Base-by-base conservation (phyloP, 2,888 invertebrate genomes). In the Raillietiella orientalis region DNA sequence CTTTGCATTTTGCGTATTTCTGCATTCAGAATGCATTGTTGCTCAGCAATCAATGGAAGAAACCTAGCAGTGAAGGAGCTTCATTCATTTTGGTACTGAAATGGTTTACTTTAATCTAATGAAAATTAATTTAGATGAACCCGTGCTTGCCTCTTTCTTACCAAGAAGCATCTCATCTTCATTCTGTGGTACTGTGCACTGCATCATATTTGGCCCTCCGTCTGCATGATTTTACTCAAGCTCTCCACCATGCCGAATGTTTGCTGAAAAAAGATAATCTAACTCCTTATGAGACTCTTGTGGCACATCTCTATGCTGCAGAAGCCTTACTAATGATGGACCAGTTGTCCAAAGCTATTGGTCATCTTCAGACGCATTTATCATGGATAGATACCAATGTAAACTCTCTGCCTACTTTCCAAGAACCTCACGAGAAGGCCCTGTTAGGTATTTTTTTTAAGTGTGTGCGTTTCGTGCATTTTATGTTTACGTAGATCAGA, bases 291-390 rank as follows among this genome's bases (percentile, higher is more conserved):
- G 37, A 12, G 34, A 67, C 69, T 44, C 58, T 74, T 35, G 53
- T 84, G 38, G 79, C 66, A 0, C 71, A 75, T 44, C 57, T 84
- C 37, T 87, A 87, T 45, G 66, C 71, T 26, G 77, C 77, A 0
- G 82, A 87, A 49, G 67, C 77, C 14, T 50, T 75, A 8, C 63
- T 82, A 27, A 59, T 67, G 37, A 49, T 74, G 41, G 72, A 82
- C 41, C 60, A 63, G 46, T 62, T 75, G 34, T 52, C 60, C 2
- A 77, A 82, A 44, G 82, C 82, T 2, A 56, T 75, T 8, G 62
- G 69, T 29, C 66, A 74, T 46, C 51, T 87, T 25, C 70, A 75
- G n/a, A n/a, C n/a, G n/a, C n/a, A n/a, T n/a, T 29, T 42, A 42
- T 3, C n/a, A n/a, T n/a, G n/a, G n/a, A n/a, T n/a, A n/a, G n/a